phyloP scores from a whole-genome alignment of 2,113 vertebrate species.

The Calonectris borealis region DNA sequence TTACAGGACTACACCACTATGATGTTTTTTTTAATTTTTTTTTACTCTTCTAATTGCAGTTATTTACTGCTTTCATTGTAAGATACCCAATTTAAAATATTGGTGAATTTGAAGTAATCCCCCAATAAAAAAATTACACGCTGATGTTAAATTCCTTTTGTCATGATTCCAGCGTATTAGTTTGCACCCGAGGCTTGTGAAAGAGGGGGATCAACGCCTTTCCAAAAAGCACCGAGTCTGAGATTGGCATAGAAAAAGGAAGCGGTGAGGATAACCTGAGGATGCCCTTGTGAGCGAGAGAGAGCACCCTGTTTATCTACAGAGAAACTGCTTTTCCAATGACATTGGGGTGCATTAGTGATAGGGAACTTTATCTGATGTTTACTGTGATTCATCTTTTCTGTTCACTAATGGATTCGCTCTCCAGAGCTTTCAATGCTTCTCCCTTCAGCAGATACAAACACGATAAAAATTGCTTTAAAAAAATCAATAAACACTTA shows the following conservation, averaged over 20 bases:
- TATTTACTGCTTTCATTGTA: neutral
- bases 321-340: neutral
- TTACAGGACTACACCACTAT: neutral
- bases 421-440: neutral
- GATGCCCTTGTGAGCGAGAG: neutral
- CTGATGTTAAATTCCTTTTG: neutral
- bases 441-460: neutral
- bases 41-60: neutral
- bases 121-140: neutral
- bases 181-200: neutral
- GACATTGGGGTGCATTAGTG: neutral
- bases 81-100: neutral
- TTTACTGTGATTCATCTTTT: neutral
- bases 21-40: neutral
- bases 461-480: neutral
- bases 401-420: neutral
- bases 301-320: neutral
- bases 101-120: neutral
- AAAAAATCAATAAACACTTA: constrained; percentile 10
- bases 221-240: neutral
- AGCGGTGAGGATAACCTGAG: neutral
- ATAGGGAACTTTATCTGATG: neutral
- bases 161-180: neutral
- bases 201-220: neutral
- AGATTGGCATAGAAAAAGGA: too few relatives aligned